Evolutionary conservation across 2,888 invertebrate genomes (phyloP), one percentile per base, ranked within the genome.

Genomic region (Nasonovia ribisnigri): DNA sequence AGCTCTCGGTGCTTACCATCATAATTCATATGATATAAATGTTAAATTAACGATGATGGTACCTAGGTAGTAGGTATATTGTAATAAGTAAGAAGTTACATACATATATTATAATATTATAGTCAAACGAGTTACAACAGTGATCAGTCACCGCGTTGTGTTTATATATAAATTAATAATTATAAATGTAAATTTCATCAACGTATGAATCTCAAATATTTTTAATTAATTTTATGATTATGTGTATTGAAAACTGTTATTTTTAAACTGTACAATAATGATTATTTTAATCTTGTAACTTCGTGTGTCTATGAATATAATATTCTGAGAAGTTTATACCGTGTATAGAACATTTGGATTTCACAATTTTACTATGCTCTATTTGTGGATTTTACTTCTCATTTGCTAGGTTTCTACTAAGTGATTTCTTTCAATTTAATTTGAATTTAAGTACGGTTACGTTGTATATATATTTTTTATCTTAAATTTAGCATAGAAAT

Each of bases 251-350:
- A 20, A 54, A 54, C 24, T 54, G 20, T 54, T 54, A 54, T 20
- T 20, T 54, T 54, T 54, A 54, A 4, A 20, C 54, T 24, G 54
- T 54, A 54, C 4, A 57, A 6, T 26, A 57, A 26, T 60, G n/a
- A 89, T 46, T 77, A 90, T 90, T 84, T 90, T 77, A 90, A 51
- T 90, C 36, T 48, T 77, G 77, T 90, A 26, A 84, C 51, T 77
- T 77, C 6, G 51, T 84, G 2, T n/a, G n/a, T n/a, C n/a, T n/a
- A n/a, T n/a, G n/a, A n/a, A n/a, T n/a, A n/a, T n/a, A n/a, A n/a
- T n/a, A n/a, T n/a, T n/a, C n/a, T n/a, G n/a, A n/a, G n/a, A n/a
- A n/a, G n/a, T n/a, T n/a, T n/a, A n/a, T n/a, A n/a, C n/a, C n/a
- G n/a, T n/a, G n/a, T n/a, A n/a, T n/a, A n/a, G n/a, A n/a, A n/a